A percentile compares a stretch with the other conserved stretches of the same genome.
Conservation (phyloP, 2,888 invertebrate genomes). For the Onchidella celtica region DNA sequence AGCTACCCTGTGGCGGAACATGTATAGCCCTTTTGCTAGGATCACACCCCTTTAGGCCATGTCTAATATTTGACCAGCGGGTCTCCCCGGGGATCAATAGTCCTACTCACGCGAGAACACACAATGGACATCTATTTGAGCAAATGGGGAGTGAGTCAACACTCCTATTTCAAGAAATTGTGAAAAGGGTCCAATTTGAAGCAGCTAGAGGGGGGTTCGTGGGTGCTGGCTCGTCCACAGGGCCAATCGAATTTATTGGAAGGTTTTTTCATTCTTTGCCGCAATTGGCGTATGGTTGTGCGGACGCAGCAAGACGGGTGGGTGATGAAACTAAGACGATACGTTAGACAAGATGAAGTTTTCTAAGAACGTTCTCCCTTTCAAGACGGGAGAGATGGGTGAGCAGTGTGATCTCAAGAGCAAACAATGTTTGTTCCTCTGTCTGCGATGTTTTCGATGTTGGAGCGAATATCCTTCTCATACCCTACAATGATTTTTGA, state of each 20-base stretch:
- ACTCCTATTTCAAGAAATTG: slow-evolving; percentile 48
- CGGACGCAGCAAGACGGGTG: not conserved
- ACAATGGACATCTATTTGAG: slow-evolving; percentile 50
- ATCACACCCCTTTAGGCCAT: slow-evolving; percentile 12
- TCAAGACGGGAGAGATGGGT: not conserved
- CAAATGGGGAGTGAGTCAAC: slow-evolving; percentile 48
- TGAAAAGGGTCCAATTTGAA: slow-evolving; percentile 37
- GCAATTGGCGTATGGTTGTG: slow-evolving; percentile 28
- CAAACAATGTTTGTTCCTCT: not conserved
- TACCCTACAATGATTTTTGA: not conserved
- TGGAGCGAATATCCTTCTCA: not conserved
- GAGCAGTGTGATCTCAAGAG: not conserved
- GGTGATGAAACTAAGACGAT: not conserved
- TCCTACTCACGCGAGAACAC: slow-evolving; percentile 1
- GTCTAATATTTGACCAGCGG: slow-evolving; percentile 46
- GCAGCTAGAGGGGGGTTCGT: not conserved
- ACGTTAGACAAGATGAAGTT: not conserved
- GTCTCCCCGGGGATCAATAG: slow-evolving; percentile 39
- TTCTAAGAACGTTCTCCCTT: not conserved
- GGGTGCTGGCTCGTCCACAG: slow-evolving; percentile 5
- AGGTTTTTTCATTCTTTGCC: not conserved
- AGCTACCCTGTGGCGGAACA: not conserved
- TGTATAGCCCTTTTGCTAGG: slow-evolving; percentile 1
- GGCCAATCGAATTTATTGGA: slow-evolving; percentile 41
- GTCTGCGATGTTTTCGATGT: not conserved